These are phyloP conservation scores for Coelopa pilipes DNA, from an alignment of 2,888 invertebrate genomes.

Conservation along the genomic window DNA sequence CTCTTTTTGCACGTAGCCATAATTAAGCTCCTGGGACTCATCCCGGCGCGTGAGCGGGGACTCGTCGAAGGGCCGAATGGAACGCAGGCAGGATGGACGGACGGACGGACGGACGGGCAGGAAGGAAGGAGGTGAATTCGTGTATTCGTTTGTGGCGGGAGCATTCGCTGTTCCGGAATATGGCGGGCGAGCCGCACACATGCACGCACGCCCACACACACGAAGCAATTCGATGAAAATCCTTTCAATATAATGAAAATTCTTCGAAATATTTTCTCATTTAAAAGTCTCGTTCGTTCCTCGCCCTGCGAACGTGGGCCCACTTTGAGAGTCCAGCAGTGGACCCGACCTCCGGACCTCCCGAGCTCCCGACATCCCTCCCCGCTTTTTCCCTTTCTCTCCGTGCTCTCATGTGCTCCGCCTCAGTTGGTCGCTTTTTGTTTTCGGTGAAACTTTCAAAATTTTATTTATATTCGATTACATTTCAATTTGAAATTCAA, in stretches of 20 bases:
- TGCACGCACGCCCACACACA: too few relatives aligned
- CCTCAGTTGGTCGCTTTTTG: neutral
- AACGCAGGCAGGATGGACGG: too few relatives aligned
- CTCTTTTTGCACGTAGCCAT: slow-evolving; percentile 26
- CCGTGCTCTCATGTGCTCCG: neutral
- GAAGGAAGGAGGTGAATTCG: neutral
- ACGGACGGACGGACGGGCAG: too few relatives aligned
- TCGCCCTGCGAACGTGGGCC: too few relatives aligned
- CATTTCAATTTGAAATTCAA: slow-evolving; percentile 31
- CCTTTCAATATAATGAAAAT: neutral
- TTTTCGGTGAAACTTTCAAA: neutral
- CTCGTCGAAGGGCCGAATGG: neutral
- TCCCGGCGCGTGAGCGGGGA: neutral
- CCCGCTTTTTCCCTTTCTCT: neutral
- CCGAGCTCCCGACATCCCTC: neutral
- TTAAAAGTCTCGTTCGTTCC: neutral
- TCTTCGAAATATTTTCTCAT: neutral
- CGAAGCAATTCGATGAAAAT: neutral
- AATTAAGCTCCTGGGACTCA: slow-evolving; percentile 28
- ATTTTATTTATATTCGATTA: slow-evolving; percentile 32
- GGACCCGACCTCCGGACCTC: too few relatives aligned
- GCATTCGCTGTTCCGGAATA: too few relatives aligned
- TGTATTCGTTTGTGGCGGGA: neutral
- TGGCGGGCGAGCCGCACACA: neutral
- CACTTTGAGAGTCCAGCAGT: too few relatives aligned